Percentiles rank a stretch among this genome's conserved stretches.
Evolutionary conservation across 2,113 vertebrate species (phyloP).

Genomic region (Herpailurus yagouaroundi): DNA sequence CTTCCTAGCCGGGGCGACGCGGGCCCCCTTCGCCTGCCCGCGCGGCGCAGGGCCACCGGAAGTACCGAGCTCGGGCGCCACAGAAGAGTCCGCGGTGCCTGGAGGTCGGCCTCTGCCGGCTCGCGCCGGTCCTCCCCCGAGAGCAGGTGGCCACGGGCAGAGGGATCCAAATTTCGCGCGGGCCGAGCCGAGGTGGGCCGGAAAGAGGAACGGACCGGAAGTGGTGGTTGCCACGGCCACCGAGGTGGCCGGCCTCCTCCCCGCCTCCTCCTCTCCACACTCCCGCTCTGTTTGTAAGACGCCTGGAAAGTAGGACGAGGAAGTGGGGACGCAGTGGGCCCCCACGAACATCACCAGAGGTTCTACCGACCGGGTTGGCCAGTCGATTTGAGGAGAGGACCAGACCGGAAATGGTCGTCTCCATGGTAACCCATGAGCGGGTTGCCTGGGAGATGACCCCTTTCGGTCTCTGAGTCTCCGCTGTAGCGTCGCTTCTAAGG

Average conservation of each 20-base stretch:
- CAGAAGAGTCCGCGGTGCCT: background rate
- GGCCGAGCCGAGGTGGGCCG: background rate
- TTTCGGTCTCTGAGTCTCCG: conserved; percentile 16
- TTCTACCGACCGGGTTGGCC: too few relatives aligned
- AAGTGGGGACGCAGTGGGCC: background rate
- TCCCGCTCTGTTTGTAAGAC: background rate
- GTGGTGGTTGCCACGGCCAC: conserved; percentile 73
- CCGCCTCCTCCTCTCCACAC: background rate
- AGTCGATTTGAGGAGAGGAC: background rate
- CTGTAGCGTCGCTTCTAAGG: background rate
- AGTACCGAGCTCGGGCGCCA: background rate
- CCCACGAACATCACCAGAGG: background rate
- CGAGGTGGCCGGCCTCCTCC: background rate
- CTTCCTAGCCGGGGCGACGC: background rate
- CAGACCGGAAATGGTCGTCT: conserved; percentile 80
- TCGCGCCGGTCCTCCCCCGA: fast-evolving
- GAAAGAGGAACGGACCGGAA: conserved; percentile 73
- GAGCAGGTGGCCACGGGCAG: fast-evolving
- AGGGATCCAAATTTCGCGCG: conserved; percentile 67
- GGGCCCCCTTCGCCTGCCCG: background rate
- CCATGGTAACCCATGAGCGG: conserved; percentile 75
- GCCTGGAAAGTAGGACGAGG: background rate
- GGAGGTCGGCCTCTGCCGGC: fast-evolving
- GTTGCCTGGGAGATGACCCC: conserved; percentile 76
- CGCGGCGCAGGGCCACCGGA: background rate